These are phyloP conservation scores for Daubentonia madagascariensis DNA, from an alignment of 2,113 vertebrate genomes.

Conservation along the genomic window DNA sequence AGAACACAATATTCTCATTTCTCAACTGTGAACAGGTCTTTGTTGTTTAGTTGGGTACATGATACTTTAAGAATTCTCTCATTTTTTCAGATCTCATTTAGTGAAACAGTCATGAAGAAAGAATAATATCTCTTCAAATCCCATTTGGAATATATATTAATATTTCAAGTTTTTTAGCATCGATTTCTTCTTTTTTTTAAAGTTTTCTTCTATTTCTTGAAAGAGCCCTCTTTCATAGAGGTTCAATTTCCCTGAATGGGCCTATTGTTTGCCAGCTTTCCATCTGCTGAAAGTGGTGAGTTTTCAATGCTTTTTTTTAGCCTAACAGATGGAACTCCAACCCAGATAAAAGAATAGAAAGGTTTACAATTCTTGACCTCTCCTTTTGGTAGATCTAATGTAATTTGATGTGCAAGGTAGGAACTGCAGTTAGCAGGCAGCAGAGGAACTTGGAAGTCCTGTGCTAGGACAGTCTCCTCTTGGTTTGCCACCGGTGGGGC, in stretches of 20 bases:
- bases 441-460: not conserved
- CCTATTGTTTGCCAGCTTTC: too few species aligned
- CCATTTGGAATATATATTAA: not conserved
- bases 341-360: not conserved
- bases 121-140: not conserved
- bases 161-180: not conserved
- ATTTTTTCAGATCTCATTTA: not conserved
- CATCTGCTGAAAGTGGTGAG: too few species aligned
- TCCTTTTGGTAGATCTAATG: not conserved
- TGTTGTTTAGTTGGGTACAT: not conserved
- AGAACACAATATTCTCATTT: not conserved
- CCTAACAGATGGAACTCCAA: not conserved
- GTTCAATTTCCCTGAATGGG: rapidly evolving
- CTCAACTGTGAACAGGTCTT: not conserved
- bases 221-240: not conserved
- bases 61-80: not conserved
- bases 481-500: not conserved
- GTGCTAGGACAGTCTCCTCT: rapidly evolving
- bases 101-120: not conserved
- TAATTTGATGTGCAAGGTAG: too few species aligned
- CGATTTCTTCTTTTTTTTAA: not conserved
- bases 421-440: not conserved
- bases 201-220: not conserved
- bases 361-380: too few species aligned
- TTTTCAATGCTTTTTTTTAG: not conserved